These are phyloP conservation scores for Ciconia maguari DNA, from an alignment of 2,113 vertebrate species.

Conservation along the genomic window DNA sequence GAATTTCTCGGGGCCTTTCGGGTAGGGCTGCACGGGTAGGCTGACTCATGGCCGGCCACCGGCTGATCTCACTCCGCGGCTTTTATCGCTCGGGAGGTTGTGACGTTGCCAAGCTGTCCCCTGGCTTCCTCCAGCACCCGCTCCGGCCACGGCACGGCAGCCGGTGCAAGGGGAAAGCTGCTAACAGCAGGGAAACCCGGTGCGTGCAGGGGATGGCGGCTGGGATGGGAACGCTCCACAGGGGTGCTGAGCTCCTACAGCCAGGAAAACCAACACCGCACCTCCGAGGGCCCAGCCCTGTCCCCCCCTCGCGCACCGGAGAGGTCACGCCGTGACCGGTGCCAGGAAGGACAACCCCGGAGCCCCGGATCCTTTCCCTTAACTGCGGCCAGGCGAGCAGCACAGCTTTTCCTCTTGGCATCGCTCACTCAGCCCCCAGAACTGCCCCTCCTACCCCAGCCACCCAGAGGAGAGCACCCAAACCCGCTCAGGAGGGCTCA, in stretches of 20 bases:
- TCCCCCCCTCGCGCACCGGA: fast-evolving
- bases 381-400: fast-evolving
- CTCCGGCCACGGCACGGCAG: not conserved
- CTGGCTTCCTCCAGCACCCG: not conserved
- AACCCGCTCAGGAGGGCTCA: not conserved
- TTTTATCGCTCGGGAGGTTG: not conserved
- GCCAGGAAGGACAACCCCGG: fast-evolving
- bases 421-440: not conserved
- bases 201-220: fast-evolving
- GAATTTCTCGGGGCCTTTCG: not conserved
- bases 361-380: not conserved
- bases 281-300: not conserved
- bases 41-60: not conserved
- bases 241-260: not conserved
- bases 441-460: not conserved
- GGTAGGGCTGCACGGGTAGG: not conserved
- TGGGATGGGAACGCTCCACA: not conserved
- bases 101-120: not conserved
- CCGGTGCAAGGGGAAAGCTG: not conserved
- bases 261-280: fast-evolving
- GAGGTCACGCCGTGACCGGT: not conserved
- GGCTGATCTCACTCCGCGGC: not conserved
- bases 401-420: not conserved
- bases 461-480: fast-evolving
- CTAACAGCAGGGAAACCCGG: fast-evolving